A percentile compares a stretch with the other conserved stretches of the same genome.
phyloP scores from a whole-genome alignment of 2,113 vertebrate genomes.

The Geococcyx californianus region DNA sequence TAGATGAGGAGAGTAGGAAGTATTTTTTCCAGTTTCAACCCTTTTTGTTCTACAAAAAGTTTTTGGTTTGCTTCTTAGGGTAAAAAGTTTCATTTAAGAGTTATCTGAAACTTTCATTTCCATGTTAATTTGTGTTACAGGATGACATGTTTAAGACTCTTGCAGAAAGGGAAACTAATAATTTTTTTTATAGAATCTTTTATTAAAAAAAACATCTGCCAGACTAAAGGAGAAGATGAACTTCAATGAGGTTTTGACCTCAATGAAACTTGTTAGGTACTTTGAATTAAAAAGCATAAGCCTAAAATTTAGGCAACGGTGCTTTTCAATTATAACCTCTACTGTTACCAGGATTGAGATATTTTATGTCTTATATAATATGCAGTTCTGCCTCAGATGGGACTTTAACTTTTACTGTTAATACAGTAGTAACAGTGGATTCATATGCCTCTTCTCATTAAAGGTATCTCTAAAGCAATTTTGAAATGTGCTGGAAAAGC shows the following conservation, averaged over 20 bases:
- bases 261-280: background rate
- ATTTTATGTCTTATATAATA: background rate
- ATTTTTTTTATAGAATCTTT: background rate
- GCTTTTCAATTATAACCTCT: background rate
- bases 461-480: slow-evolving; percentile 92
- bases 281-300: background rate
- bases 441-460: background rate
- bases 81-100: background rate
- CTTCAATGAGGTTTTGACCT: background rate
- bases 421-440: background rate
- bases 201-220: background rate
- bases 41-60: background rate
- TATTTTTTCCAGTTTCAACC: background rate
- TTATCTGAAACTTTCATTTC: background rate
- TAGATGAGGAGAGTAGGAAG: background rate
- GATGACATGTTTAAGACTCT: background rate
- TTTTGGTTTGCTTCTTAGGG: background rate
- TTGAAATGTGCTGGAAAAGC: slow-evolving; percentile 80
- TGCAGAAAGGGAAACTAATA: background rate
- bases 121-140: background rate
- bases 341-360: background rate
- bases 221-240: background rate
- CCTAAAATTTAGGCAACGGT: background rate
- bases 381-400: background rate
- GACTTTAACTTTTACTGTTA: background rate